Base-by-base conservation (phyloP, 2,797 vertebrate species). In the Myotis planiceps region DNA sequence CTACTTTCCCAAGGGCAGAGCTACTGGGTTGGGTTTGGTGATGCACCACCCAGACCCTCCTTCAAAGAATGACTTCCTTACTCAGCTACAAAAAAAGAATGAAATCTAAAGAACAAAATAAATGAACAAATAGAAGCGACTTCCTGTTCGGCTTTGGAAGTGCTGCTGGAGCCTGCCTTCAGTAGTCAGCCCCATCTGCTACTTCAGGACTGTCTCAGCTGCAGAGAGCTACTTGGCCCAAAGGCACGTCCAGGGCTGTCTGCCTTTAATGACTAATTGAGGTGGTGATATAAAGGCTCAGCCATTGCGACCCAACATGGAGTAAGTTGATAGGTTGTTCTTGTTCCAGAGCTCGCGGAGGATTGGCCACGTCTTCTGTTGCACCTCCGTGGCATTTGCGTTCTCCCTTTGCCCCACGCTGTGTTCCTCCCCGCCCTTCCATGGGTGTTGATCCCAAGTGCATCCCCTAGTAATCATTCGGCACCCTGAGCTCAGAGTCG, bases 1-100 rank as follows among this genome's bases (percentile, higher is more conserved):
- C 34, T 68, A 37, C 21, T 65, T 94, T 34, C 34, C 34, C 66
- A 92, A 88, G 66, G n/a, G 39, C 71, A 96, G 53, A 93, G 51
- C 45, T 9, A 69, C 42, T 47, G 21, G 1, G 10, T 25, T 74
- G 18, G 66, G 32, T 29, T 85, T 91, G 14, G n/a, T 39, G 39
- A 32, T 4, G 23, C 18, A 10, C 37, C 21, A 68, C 18, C 13
- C 66, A 65, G 63, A 47, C 9, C 39, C 58, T 80, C 19, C 45
- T 63, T 71, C n/a, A 49, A 29, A 76, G 65, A 68, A 72, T 10
- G 14, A 65, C 78, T 74, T 85, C 42, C 76, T 27, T 18, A 65
- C n/a, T 65, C 15, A 18, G 63, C 3, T n/a, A 65, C n/a, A 65
- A 58, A 32, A n/a, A 63, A n/a, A 65, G 14, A 65, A 65, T 3